A percentile compares a stretch with the other conserved stretches of the same genome.
Evolutionary conservation across 2,888 invertebrate genomes (phyloP).

Genomic region (Bugulina stolonifera): DNA sequence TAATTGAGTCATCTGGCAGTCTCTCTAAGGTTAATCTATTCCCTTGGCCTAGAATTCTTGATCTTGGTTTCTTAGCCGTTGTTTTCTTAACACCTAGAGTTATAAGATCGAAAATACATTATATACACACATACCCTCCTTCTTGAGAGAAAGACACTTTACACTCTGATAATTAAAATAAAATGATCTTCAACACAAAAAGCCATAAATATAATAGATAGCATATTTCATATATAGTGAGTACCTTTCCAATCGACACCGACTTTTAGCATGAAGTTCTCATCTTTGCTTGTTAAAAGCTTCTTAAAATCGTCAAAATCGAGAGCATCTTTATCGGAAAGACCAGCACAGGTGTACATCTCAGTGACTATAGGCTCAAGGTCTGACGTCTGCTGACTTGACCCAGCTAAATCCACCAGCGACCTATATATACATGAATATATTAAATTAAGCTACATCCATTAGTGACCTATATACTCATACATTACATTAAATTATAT

Average conservation of each 20-base stretch:
- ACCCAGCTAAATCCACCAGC: slow-evolving; percentile 18
- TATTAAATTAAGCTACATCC: too few relatives aligned
- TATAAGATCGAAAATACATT: too few relatives aligned
- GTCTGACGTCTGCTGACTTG: neutral
- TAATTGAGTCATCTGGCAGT: slow-evolving; percentile 14
- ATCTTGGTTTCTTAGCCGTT: neutral
- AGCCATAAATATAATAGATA: too few relatives aligned
- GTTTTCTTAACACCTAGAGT: slow-evolving; percentile 9
- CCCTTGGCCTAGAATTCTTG: neutral
- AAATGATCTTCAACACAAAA: too few relatives aligned
- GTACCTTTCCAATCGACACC: slow-evolving; percentile 24
- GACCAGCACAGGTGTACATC: slow-evolving; percentile 22
- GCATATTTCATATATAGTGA: too few relatives aligned
- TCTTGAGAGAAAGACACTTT: too few relatives aligned
- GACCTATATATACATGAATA: too few relatives aligned
- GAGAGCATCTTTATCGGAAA: slow-evolving; percentile 15
- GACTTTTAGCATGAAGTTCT: slow-evolving; percentile 23
- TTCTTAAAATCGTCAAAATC: slow-evolving; percentile 19
- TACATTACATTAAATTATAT: too few relatives aligned
- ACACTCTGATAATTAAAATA: too few relatives aligned
- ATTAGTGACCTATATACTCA: too few relatives aligned
- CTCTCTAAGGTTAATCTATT: neutral
- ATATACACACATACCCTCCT: too few relatives aligned
- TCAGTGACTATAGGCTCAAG: slow-evolving; percentile 23
- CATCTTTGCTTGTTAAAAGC: slow-evolving; percentile 21